Percentiles rank a stretch among this genome's conserved stretches.
Evolutionary conservation across 2,113 vertebrate species (phyloP).

Genomic region (Cyphomyrus plagiostoma): DNA sequence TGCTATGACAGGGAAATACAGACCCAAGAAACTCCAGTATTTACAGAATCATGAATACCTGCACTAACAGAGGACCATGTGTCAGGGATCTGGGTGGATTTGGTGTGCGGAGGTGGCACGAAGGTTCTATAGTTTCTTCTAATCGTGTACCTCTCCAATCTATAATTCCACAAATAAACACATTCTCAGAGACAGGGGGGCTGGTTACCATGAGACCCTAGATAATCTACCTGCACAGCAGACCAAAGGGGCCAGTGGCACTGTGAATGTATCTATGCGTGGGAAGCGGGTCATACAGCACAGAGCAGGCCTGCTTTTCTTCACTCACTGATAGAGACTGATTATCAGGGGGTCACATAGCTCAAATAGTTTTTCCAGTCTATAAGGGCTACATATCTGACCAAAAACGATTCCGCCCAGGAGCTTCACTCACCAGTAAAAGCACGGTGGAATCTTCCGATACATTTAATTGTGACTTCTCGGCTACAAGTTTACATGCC

Average conservation of each 20-base stretch:
- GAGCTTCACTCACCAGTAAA: neutral
- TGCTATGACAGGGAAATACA: neutral
- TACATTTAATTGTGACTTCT: neutral
- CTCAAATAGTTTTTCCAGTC: neutral
- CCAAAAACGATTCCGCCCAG: neutral
- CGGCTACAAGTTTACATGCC: neutral
- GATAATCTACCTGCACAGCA: neutral
- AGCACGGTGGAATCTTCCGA: neutral
- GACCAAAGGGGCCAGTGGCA: neutral
- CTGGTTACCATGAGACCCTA: neutral
- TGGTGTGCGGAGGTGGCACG: too few relatives aligned
- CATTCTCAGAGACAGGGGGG: neutral
- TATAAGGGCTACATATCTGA: neutral
- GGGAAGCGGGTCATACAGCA: neutral
- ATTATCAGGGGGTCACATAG: neutral
- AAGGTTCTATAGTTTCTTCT: neutral
- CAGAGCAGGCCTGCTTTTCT: neutral
- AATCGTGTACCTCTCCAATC: neutral
- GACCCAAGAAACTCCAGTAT: neutral
- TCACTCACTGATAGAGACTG: neutral
- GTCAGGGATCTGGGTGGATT: too few relatives aligned
- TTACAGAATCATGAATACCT: neutral
- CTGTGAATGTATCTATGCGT: neutral
- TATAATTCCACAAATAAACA: neutral
- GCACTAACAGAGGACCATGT: neutral